Base-by-base conservation (phyloP, 2,888 invertebrate genomes). In the Trichogramma evanescens region DNA sequence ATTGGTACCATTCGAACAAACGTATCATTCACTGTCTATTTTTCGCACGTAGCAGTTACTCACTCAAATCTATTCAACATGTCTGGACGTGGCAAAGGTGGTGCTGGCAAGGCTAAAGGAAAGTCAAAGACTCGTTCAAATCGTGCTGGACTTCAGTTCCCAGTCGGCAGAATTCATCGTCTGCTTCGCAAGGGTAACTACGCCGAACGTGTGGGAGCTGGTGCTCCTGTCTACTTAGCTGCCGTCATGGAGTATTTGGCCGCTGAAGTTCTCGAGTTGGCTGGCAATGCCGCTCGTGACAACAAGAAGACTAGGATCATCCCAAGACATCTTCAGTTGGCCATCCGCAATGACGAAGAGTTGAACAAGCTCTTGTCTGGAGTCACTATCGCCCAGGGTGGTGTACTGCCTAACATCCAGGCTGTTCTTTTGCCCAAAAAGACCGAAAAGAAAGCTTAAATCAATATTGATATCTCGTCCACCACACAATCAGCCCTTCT, bases 311-410 rank as follows among this genome's bases (percentile, higher is more conserved):
- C 86, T 74, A 82, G 83, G n/a, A 74, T 73, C 68, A 86, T 87
- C 52, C 89, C 91, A 0, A 82, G 91, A 10, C 91, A 91, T 76
- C 79, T 92, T 6, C 87, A 91, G 72, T 74, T 92, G 65, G 90
- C 91, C 50, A 86, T 91, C 80, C 82, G 3, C 82, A 50, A 50
- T 4, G 50, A 50, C 50, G 50, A 45, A 8, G 45, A 45, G 8
- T 45, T 93, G 71, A 89, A 89, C 74, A 88, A 86, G 72, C 80
- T 92, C 55, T 77, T 92, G 1, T 82, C 84, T 2, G 87, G 87
- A 49, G 90, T 91, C 0, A 90, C 89, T 9, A 91, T 92, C 71
- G 86, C 89, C 26, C 88, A 91, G 74, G 91, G 91, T 63, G 92
- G 92, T 69, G 91, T 93, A 0, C 76, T 93, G 70, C 91, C 91